These are phyloP conservation scores for Unio delphinus DNA, from an alignment of 2,888 invertebrate species.

Conservation along the genomic window DNA sequence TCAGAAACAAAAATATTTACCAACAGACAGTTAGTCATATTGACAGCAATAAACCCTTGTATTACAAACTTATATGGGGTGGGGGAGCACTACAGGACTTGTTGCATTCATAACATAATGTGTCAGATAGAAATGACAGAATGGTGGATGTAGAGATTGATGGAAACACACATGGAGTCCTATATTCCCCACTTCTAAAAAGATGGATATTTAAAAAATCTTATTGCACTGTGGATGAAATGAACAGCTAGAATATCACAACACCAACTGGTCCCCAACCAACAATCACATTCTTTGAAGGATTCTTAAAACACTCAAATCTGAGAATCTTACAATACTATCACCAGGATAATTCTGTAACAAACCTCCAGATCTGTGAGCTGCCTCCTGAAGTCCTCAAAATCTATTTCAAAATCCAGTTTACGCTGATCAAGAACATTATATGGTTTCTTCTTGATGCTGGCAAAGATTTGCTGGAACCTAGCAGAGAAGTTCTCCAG, in stretches of 20 bases:
- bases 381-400: constrained; percentile 80
- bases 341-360: neutral
- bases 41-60: too few species aligned
- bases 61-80: too few species aligned
- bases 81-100: too few species aligned
- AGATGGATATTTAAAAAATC: neutral
- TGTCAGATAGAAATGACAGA: neutral
- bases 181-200: neutral
- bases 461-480: constrained; percentile 79
- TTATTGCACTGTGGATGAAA: neutral
- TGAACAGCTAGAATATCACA: neutral
- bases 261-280: neutral
- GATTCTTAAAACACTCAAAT: neutral
- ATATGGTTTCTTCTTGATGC: constrained; percentile 82
- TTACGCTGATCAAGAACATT: constrained; percentile 86
- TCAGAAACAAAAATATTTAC: too few species aligned
- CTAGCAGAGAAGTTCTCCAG: constrained; percentile 82
- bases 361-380: constrained; percentile 80
- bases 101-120: neutral
- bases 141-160: neutral
- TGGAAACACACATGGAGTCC: neutral
- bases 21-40: too few species aligned
- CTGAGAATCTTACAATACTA: neutral
- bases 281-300: neutral
- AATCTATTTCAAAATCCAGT: constrained; percentile 83